Conservation (phyloP, 2,888 invertebrate genomes). For the Lampropteryx suffumata region DNA sequence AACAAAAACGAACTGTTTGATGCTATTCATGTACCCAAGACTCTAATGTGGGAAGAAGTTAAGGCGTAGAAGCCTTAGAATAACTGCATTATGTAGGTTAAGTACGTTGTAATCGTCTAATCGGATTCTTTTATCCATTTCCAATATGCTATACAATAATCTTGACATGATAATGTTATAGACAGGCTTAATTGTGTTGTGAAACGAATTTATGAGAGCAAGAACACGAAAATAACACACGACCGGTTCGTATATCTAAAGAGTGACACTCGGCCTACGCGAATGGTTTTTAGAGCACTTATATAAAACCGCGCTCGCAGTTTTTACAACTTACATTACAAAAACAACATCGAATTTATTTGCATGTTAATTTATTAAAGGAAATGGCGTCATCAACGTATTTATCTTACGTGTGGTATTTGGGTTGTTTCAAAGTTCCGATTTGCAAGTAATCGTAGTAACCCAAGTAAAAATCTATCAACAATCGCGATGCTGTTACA, state of each 20-base stretch:
- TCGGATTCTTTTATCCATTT: conserved; percentile 40
- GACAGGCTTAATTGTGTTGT: not conserved
- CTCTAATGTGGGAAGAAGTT: conserved; percentile 42
- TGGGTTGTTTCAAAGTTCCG: conserved; percentile 38
- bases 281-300: conserved; percentile 57
- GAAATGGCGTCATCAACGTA: conserved; percentile 41
- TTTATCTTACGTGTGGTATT: conserved; percentile 43
- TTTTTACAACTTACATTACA: conserved; percentile 45
- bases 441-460: conserved; percentile 10
- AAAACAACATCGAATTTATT: conserved; percentile 49
- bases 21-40: conserved; percentile 27
- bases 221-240: conserved; percentile 42
- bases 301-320: conserved; percentile 49
- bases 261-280: conserved; percentile 54
- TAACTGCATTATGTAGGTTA: conserved; percentile 57
- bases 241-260: conserved; percentile 48
- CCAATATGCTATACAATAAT: conserved; percentile 28
- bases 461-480: too few species aligned
- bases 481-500: too few species aligned
- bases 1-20: not conserved
- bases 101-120: conserved; percentile 54
- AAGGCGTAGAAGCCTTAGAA: conserved; percentile 59
- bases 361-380: conserved; percentile 48
- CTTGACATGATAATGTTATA: not conserved
- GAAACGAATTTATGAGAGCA: conserved; percentile 34